These are phyloP conservation scores for Physella acuta DNA, from an alignment of 1,140 invertebrate species.

Conservation along the genomic window DNA sequence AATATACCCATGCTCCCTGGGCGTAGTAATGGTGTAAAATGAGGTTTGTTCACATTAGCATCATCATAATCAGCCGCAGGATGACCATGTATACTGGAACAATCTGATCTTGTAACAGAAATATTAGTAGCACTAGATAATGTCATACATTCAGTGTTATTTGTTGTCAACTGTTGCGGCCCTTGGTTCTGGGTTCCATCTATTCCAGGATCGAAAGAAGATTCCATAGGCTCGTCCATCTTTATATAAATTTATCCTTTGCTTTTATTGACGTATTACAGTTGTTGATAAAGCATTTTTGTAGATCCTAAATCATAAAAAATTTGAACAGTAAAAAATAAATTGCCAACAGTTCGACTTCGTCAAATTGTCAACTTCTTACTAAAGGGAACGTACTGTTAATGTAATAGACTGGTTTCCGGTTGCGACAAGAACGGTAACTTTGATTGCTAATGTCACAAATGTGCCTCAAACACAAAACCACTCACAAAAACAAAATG, in stretches of 20 bases:
- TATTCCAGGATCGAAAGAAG: slow-evolving; percentile 30
- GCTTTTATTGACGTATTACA: neutral
- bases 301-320: neutral
- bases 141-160: neutral
- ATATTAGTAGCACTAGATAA: too few species aligned
- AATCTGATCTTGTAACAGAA: neutral
- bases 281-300: neutral
- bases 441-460: too few species aligned
- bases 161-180: slow-evolving; percentile 27
- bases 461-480: too few species aligned
- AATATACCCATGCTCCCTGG: slow-evolving; percentile 48
- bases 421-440: too few species aligned
- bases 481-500: too few species aligned
- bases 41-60: slow-evolving; percentile 22
- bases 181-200: slow-evolving; percentile 22
- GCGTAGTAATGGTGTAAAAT: slow-evolving; percentile 33
- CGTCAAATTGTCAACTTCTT: neutral
- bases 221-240: slow-evolving; percentile 48
- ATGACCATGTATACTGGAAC: neutral
- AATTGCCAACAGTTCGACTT: neutral
- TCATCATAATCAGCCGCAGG: slow-evolving; percentile 23
- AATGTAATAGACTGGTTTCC: too few species aligned
- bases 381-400: too few species aligned
- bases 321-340: neutral
- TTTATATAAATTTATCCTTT: neutral